A percentile compares a stretch with the other conserved stretches of the same genome.
These are phyloP conservation scores for Anthopleura sola DNA, from an alignment of 64 coral and sea anemone species.

Conservation along the genomic window DNA sequence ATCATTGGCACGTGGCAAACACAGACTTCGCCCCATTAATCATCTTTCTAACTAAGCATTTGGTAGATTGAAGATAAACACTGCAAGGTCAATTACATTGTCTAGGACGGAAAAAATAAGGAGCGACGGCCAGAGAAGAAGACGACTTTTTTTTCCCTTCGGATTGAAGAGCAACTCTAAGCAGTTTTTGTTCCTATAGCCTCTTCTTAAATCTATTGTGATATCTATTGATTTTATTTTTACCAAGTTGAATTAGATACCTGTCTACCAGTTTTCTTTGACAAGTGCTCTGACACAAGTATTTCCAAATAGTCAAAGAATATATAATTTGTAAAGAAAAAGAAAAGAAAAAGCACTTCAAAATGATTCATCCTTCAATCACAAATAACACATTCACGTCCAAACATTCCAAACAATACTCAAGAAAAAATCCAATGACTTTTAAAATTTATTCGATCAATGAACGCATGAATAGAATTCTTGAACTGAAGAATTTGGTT, in stretches of 20 bases:
- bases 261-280: not conserved
- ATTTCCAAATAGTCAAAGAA: not conserved
- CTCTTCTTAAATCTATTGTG: not conserved
- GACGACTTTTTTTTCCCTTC: not conserved
- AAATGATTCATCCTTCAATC: not conserved
- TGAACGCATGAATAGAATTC: no score
- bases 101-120: not conserved
- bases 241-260: not conserved
- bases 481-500: not conserved
- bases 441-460: not conserved
- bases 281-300: not conserved
- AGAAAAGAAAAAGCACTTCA: not conserved
- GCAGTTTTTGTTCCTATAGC: not conserved
- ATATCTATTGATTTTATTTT: not conserved
- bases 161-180: not conserved
- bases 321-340: not conserved
- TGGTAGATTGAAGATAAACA: not conserved
- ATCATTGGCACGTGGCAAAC: not conserved
- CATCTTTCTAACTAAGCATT: not conserved
- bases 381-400: not conserved
- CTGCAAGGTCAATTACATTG: not conserved
- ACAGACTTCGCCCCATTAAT: not conserved
- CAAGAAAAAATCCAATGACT: not conserved
- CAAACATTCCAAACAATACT: not conserved
- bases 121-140: not conserved